phyloP scores from a whole-genome alignment of 2,888 invertebrate species.

The Drosophila meridionalis region DNA sequence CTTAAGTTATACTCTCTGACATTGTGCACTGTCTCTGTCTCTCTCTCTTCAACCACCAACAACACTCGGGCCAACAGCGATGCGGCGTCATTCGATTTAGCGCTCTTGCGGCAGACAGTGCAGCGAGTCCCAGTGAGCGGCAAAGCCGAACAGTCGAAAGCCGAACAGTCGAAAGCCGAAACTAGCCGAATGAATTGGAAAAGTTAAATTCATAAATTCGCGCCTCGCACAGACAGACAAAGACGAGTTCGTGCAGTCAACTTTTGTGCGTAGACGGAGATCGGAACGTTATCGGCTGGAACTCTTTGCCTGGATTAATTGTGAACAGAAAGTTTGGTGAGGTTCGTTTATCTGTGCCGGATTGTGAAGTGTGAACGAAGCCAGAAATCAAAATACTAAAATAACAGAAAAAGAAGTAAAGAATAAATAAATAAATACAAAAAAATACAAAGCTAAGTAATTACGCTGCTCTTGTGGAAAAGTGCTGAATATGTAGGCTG shows the following conservation, averaged over 20 bases:
- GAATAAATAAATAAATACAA: background rate
- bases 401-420: background rate
- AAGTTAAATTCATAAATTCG: conserved; percentile 50
- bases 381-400: conserved; percentile 29
- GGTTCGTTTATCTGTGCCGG: conserved; percentile 24
- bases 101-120: conserved; percentile 52
- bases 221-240: conserved; percentile 36
- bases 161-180: conserved; percentile 29
- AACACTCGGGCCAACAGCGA: conserved; percentile 1
- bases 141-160: conserved; percentile 8
- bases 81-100: conserved; percentile 49
- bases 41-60: conserved; percentile 4
- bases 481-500: conserved; percentile 69
- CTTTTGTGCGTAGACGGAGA: conserved; percentile 52
- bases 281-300: conserved; percentile 45
- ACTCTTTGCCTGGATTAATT: conserved; percentile 18
- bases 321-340: conserved; percentile 16
- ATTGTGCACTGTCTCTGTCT: background rate
- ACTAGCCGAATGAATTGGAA: conserved; percentile 30
- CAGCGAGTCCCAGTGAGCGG: conserved; percentile 24
- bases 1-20: conserved; percentile 19
- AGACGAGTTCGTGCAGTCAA: conserved; percentile 41
- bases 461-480: conserved; percentile 31
- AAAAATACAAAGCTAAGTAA: conserved; percentile 23
- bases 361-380: conserved; percentile 17